Base-by-base conservation (phyloP, 2,888 invertebrate genomes). In the Nipponacmea schrenckii region DNA sequence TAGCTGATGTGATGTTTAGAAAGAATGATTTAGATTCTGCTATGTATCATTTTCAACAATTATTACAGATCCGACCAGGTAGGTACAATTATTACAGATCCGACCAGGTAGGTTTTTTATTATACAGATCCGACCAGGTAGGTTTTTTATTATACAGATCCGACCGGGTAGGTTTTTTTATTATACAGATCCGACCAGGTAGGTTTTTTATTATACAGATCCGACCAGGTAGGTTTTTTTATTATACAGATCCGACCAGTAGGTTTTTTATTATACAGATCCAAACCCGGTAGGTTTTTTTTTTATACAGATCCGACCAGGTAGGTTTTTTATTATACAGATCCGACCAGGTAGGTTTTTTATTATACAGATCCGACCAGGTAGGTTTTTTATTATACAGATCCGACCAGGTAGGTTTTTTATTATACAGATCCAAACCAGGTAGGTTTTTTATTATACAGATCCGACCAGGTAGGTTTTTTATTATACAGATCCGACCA, bases 21-120 rank as follows among this genome's bases (percentile, higher is more conserved):
- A 88, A 94, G 92, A 94, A 96, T 83, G 97, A 98, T 86, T 94
- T 96, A 82, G 95, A 96, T 83, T 93, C 94, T 64, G 97, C 98
- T 0, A 93, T 94, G 65, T 94, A 94, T 80, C 96, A 98, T 85
- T 94, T 97, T 86, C 93, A 93, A 45, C 95, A 97, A 86, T 91
- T 97, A n/a, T 81, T 89, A 12, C 83, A 84, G 67, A 77, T 83
- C 24, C 84, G 83, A 78, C 87, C 88, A 72, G 88, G 88, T 89
- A 72, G n/a, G n/a, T n/a, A 45, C 95, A 97, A 86, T 91, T 97
- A n/a, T 81, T 89, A 12, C 83, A 84, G 67, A 77, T 83, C 24
- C 84, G 83, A 67, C 71, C 39, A 39, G 39, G 39, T 39, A 1
- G 3, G 45, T 48, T 12, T 10, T 15, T 46, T 50, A 27, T 15